A percentile compares a stretch with the other conserved stretches of the same genome.
Conservation (phyloP, 2,888 invertebrate species). For the Torymus auratus region DNA sequence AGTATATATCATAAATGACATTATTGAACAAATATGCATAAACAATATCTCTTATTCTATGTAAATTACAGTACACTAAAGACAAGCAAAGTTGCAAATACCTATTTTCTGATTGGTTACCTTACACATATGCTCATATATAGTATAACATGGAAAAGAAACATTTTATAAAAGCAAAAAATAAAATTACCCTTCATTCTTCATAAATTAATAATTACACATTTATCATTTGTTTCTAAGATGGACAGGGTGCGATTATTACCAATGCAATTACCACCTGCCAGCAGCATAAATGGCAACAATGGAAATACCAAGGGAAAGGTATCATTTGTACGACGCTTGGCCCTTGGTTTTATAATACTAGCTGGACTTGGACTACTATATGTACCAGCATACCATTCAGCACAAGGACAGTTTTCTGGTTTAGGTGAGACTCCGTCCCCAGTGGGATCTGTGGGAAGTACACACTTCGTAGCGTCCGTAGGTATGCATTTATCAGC, state of each 20-base stretch:
- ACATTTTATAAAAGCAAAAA: too few relatives aligned
- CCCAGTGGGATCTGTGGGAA: constrained; percentile 67
- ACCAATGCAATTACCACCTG: constrained; percentile 72
- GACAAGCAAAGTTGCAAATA: too few relatives aligned
- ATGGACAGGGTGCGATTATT: constrained; percentile 72
- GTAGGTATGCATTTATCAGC: constrained; percentile 70
- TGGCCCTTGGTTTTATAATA: constrained; percentile 72
- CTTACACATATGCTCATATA: too few relatives aligned
- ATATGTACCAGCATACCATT: constrained; percentile 75
- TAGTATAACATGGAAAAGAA: too few relatives aligned
- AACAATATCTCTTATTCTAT: too few relatives aligned
- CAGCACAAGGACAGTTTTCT: constrained; percentile 71
- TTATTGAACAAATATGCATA: too few relatives aligned
- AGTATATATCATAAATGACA: too few relatives aligned
- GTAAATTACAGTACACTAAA: too few relatives aligned
- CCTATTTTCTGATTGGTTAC: too few relatives aligned
- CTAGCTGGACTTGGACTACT: constrained; percentile 71
- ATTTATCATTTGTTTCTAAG: constrained; percentile 60
- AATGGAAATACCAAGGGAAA: constrained; percentile 66
- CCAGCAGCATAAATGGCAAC: constrained; percentile 67
- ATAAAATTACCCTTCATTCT: too few relatives aligned
- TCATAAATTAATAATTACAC: too few relatives aligned
- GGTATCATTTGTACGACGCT: constrained; percentile 70
- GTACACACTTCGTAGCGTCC: constrained; percentile 68
- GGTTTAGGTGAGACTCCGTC: constrained; percentile 74